Evolutionary conservation across 2,113 vertebrate genomes (phyloP).

Genomic region (Noctilio leporinus): DNA sequence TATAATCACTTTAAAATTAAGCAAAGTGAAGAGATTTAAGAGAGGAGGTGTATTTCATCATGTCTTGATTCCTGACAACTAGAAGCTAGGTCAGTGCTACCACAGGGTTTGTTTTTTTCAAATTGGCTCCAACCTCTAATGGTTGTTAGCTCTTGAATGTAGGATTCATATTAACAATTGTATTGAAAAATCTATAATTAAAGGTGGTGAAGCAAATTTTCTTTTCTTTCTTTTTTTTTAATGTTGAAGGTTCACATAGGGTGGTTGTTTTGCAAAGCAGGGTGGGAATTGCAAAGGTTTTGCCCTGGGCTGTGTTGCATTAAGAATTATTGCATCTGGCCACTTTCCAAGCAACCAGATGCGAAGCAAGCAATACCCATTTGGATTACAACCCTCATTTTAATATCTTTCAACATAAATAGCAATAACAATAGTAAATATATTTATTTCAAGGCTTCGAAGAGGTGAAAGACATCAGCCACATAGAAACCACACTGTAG

Average conservation of each 20-base stretch:
- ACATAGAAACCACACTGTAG: neutral
- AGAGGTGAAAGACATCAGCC: neutral
- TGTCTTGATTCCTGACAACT: neutral
- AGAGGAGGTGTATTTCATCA: neutral
- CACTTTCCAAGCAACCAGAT: conserved; percentile 61
- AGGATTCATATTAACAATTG: neutral
- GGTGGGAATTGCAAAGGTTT: conserved; percentile 43
- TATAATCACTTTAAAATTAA: neutral
- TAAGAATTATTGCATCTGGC: conserved; percentile 51
- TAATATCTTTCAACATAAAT: conserved; percentile 69
- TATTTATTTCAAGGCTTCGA: neutral
- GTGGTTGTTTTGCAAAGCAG: conserved; percentile 56
- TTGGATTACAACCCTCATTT: conserved; percentile 61
- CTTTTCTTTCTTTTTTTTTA: neutral
- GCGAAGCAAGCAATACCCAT: conserved; percentile 47
- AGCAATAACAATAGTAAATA: conserved; percentile 44
- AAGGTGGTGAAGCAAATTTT: neutral
- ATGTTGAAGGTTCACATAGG: conserved; percentile 27
- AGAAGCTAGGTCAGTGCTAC: conserved; percentile 5
- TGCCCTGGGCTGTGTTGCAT: conserved; percentile 59
- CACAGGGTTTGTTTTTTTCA: neutral
- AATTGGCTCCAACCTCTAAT: neutral
- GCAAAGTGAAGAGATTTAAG: neutral
- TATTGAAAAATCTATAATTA: neutral
- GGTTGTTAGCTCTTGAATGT: neutral